Evolutionary conservation across 2,113 vertebrate species (phyloP).

Genomic region (Oreochromis niloticus): DNA sequence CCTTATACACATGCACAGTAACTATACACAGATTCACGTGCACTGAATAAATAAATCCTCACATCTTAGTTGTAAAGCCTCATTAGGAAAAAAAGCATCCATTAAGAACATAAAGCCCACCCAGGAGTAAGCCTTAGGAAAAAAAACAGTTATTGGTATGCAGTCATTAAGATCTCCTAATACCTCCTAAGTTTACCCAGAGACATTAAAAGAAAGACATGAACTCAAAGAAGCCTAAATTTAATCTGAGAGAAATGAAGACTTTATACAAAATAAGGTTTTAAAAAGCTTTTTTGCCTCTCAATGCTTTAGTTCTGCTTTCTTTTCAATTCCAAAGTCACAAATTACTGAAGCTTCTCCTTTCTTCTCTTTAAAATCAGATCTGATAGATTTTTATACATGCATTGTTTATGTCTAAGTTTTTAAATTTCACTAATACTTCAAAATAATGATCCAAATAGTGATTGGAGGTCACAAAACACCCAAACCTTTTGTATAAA

Average conservation of each 20-base stretch:
- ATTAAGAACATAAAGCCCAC: not conserved
- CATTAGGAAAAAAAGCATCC: not conserved
- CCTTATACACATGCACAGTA: not conserved
- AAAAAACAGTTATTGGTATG: no score
- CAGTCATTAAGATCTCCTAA: no score
- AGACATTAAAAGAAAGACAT: not conserved
- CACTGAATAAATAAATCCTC: not conserved
- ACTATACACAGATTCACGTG: not conserved
- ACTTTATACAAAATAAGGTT: not conserved
- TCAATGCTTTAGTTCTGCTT: not conserved
- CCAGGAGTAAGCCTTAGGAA: not conserved
- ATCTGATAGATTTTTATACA: not conserved
- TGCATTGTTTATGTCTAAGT: not conserved
- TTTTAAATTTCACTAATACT: not conserved
- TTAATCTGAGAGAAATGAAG: not conserved
- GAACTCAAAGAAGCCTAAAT: not conserved
- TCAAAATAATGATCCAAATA: not conserved
- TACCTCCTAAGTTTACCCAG: not conserved
- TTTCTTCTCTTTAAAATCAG: not conserved
- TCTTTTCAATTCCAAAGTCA: not conserved
- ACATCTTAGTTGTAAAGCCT: not conserved
- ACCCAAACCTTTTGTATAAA: not conserved
- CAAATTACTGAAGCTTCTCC: rapidly evolving
- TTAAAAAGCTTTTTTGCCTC: not conserved
- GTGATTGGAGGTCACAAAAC: not conserved